Evolutionary conservation across 2,113 vertebrate genomes (phyloP), one percentile per base, ranked within the genome.

Genomic region (Pseudopipra pipra): DNA sequence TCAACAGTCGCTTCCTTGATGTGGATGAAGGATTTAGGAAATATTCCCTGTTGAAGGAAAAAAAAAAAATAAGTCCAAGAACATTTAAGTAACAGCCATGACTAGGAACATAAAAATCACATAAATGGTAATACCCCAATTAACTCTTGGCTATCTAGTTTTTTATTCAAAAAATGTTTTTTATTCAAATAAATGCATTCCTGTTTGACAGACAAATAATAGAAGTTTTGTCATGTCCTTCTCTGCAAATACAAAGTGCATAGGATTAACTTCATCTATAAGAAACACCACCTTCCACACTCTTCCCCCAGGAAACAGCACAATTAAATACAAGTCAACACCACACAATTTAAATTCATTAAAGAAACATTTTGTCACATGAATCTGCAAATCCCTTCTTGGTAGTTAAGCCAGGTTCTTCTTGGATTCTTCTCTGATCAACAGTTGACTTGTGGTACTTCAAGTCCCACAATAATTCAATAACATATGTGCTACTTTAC

Each of bases 1-100:
- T 99, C 98, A 87, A 98, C 68, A 49, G 98, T 89, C 85, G 98
- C 98, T 89, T 99, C 99, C 95, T 99, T 99, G 77, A 99, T 96
- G 46, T 98, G 98, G 83, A 99, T 98, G 87, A 99, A 98, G 78
- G 98, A 99, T 93, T 98, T 99, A 43, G 99, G 99, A 92, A 99
- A 99, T 92, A 99, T 98, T 63, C 99, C 99, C 99, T 99, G 96
- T 93, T 87, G 78, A 87, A 62, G 14, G 33, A 93, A 30, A 73
- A 68, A 87, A 52, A 28, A 85, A 84, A 87, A 13, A 52, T 6
- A 62, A 90, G 68, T 33, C 18, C 9, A 75, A 58, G 23, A 79
- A n/a, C 14, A 47, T 21, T 51, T 43, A 63, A 30, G 6, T 72
- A 44, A 62, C 18, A 74, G 62, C 11, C 14, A 19, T 37, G 31